A percentile compares a stretch with the other conserved stretches of the same genome.
Conservation (phyloP, 2,113 vertebrate genomes). For the Patagioenas fasciata region DNA sequence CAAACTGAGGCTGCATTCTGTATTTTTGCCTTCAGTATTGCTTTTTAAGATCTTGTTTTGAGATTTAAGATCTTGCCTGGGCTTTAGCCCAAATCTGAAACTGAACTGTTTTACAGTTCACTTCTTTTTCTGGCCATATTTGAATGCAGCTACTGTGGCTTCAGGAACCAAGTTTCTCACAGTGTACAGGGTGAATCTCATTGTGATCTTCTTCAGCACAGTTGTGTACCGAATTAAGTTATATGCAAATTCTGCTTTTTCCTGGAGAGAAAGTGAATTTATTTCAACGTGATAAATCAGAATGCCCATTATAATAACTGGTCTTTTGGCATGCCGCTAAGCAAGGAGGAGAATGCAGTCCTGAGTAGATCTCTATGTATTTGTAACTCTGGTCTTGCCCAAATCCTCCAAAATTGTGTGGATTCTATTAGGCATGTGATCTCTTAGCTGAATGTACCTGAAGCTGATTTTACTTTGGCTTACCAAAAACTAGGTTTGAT, state of each 20-base stretch:
- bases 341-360: background rate
- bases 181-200: background rate
- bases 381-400: background rate
- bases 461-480: background rate
- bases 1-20: background rate
- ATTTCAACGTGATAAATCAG: background rate
- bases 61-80: background rate
- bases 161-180: background rate
- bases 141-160: background rate
- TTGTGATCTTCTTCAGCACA: background rate
- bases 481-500: background rate
- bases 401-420: background rate
- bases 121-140: slow-evolving; percentile 28
- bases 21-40: background rate
- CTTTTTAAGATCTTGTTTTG: slow-evolving; percentile 4
- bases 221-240: accelerated
- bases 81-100: background rate
- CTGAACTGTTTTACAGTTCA: background rate
- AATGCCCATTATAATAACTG: background rate
- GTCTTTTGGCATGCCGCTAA: background rate
- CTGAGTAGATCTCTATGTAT: background rate
- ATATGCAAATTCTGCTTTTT: background rate
- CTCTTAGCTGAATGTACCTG: background rate
- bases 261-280: background rate
- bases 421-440: background rate